Base-by-base conservation (phyloP, 2,888 invertebrate genomes). In the Myathropa florea region DNA sequence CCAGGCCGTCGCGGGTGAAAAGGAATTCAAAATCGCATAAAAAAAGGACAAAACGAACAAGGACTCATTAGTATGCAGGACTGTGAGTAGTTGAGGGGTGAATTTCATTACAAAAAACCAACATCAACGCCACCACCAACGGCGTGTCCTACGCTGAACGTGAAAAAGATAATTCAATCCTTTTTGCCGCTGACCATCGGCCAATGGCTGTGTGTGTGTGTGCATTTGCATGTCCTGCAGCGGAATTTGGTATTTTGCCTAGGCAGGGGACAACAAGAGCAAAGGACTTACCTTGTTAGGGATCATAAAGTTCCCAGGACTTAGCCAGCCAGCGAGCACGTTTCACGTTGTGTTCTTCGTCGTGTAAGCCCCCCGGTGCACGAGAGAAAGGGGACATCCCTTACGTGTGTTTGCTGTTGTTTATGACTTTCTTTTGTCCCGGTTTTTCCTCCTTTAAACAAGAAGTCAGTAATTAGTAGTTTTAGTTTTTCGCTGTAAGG, bases 51-150 rank as follows among this genome's bases (percentile, higher is more conserved):
- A 73, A 57, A 28, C 75, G 79, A 70, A 80, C 80, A 65, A 81
- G 46, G 46, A 77, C 77, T 85, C 85, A 85, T 85, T 82, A 85
- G 82, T 67, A 85, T 85, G 72, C 85, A 77, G 72, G 61, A 67
- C 23, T 63, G 9, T 26, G 28, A 61, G 68, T 72, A 73, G 72
- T 68, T 76, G 81, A 24, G 59, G 82, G 82, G 72, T 82, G 72
- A 72, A 85, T 85, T 77, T 82, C 72, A 82, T 85, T 82, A 83
- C 57, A 83, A 46, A 21, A 33, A 79, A 72, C 46, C 18, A 46
- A 46, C 46, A 46, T 1, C 46, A 18, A 18, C 18, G 18, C n/a
- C 39, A 18, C 18, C n/a, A n/a, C 39, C 39, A 46, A 6, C 4
- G 46, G 46, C 33, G 33, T 33, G 33, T 33, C 33, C 33, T 33